A percentile compares a stretch with the other conserved stretches of the same genome.
Evolutionary conservation across 2,113 vertebrate genomes (phyloP).

Genomic region (Oryzias celebensis): DNA sequence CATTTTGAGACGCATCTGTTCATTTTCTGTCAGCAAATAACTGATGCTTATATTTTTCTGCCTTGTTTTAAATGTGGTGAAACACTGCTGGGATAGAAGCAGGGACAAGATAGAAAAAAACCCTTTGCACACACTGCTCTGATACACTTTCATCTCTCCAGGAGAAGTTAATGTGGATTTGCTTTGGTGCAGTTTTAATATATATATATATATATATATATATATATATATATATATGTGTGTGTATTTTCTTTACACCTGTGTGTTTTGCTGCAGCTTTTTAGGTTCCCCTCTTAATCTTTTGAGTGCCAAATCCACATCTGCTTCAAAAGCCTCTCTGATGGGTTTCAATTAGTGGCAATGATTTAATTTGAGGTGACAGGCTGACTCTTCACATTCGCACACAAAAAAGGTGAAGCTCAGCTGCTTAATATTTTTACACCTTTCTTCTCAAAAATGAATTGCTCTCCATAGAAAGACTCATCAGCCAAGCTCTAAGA

Average conservation of each 20-base stretch:
- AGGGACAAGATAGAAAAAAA: no score
- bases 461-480: no score
- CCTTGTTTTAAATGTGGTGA: constrained; percentile 1
- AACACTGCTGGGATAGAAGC: not conserved
- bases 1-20: constrained; percentile 37
- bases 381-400: constrained; percentile 6
- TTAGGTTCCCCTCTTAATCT: constrained; percentile 16
- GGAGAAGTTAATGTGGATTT: no score
- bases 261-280: constrained; percentile 20
- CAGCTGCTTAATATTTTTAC: not conserved
- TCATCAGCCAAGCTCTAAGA: no score
- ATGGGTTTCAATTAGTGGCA: constrained; percentile 24
- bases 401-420: not conserved
- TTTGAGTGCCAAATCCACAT: constrained; percentile 18
- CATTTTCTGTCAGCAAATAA: constrained; percentile 31
- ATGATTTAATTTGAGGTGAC: constrained; percentile 21
- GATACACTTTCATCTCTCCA: no score
- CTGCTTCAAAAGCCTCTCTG: constrained; percentile 23
- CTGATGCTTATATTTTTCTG: constrained; percentile 26
- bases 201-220: no score
- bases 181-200: no score
- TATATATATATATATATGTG: not conserved
- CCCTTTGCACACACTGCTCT: no score
- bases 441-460: no score
- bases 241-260: not conserved